Evolutionary conservation across 2,797 vertebrate species (phyloP).

Genomic region (Chaunax sp.): DNA sequence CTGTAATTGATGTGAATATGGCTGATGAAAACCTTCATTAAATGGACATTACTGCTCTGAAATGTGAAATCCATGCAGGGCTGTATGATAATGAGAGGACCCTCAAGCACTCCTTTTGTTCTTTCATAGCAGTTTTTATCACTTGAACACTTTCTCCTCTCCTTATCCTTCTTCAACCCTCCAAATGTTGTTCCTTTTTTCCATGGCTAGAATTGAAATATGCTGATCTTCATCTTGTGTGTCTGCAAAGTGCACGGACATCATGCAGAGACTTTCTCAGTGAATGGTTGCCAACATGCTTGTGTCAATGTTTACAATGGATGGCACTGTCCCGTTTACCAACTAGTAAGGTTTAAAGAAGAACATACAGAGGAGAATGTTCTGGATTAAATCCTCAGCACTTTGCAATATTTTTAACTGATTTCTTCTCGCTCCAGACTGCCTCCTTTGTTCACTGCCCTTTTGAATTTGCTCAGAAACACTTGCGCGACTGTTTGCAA

Average conservation of each 20-base stretch:
- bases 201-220: not conserved
- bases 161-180: not conserved
- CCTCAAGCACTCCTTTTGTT: slow-evolving; percentile 25
- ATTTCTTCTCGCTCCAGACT: not conserved
- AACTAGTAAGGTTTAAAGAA: not conserved
- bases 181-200: not conserved
- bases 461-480: not conserved
- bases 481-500: slow-evolving; percentile 3
- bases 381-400: too few species aligned
- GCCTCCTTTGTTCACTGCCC: not conserved
- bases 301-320: not conserved
- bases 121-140: not conserved
- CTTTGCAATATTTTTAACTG: not conserved
- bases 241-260: slow-evolving; percentile 4
- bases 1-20: slow-evolving; percentile 36
- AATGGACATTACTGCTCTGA: slow-evolving; percentile 37
- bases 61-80: slow-evolving; percentile 54
- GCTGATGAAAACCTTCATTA: slow-evolving; percentile 51
- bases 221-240: not conserved
- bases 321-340: not conserved
- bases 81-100: slow-evolving; percentile 29
- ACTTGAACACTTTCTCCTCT: slow-evolving; percentile 7
- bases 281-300: not conserved
- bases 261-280: not conserved
- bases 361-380: not conserved